A percentile compares a stretch with the other conserved stretches of the same genome.
Conservation (phyloP, 37 sponge, comb jelly and placozoan genomes). For the Chondrilla cf. caribensis region DNA sequence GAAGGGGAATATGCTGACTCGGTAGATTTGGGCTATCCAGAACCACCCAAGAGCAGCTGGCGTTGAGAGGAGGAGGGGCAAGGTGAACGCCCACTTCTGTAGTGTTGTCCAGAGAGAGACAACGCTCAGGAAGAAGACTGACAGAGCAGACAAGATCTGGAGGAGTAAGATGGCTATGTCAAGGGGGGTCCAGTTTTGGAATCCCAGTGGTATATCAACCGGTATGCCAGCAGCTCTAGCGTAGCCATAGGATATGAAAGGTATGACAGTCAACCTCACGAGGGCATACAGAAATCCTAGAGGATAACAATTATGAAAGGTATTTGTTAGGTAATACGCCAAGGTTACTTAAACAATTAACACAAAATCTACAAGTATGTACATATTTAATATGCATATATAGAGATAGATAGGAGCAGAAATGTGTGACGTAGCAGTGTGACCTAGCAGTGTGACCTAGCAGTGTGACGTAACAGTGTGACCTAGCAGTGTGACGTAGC, state of each 20-base stretch:
- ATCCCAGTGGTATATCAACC: neutral
- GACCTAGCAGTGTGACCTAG: too few species aligned
- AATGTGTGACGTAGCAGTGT: too few species aligned
- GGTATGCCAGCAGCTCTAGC: neutral
- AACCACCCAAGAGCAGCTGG: slow-evolving; percentile 24
- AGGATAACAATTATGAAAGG: too few species aligned
- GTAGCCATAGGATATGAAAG: slow-evolving; percentile 43
- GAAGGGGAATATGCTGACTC: neutral
- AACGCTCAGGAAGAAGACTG: slow-evolving; percentile 29
- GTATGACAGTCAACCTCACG: slow-evolving; percentile 41
- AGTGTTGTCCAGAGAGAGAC: slow-evolving; percentile 44
- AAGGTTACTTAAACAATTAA: neutral
- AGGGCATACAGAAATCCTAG: slow-evolving; percentile 55
- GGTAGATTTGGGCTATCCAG: slow-evolving; percentile 6
- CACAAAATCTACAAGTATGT: neutral
- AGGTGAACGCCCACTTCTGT: slow-evolving; percentile 24
- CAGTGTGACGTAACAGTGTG: too few species aligned
- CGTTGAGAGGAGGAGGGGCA: slow-evolving; percentile 56
- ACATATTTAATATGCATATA: neutral
- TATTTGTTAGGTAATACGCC: neutral
- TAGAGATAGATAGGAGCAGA: too few species aligned
- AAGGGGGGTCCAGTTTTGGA: slow-evolving; percentile 2
- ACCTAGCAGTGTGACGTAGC: too few species aligned
- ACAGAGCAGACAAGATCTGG: slow-evolving; percentile 48
- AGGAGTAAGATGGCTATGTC: slow-evolving; percentile 10